Evolutionary conservation across 2,888 invertebrate species (phyloP), one percentile per base, ranked within the genome.

Genomic region (Idaea biselata): DNA sequence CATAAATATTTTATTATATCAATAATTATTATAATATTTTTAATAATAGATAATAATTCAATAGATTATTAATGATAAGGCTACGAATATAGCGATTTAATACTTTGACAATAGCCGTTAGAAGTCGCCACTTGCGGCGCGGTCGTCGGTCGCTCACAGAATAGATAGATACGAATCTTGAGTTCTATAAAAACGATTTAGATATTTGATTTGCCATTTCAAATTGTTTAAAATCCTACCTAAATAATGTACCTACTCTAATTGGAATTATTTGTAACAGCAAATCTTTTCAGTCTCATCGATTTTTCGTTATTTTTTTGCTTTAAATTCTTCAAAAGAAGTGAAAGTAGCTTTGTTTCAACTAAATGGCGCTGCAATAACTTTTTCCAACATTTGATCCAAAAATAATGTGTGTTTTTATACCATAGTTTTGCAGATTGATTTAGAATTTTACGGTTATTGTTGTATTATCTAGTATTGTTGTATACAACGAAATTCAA

Each of bases 1-100:
- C 88, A 90, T 91, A 90, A 89, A 90, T 90, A 88, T 86, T 73
- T 73, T 86, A 88, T 87, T 79, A 84, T 89, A 84, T 88, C 81
- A 89, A 87, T 90, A 86, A 84, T 87, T 81, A 83, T 84, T 76
- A 78, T 83, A 79, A 79, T 86, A 82, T 80, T 83, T 75, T 74
- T 76, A 77, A 82, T 86, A 86, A 83, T 83, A 74, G 74, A 74
- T 80, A 78, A 77, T 82, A 76, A 77, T 77, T 80, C 73, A 81
- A 85, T 82, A 87, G 86, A 84, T 84, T 83, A 87, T 66, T 80
- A 84, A 86, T 79, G 84, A 83, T 90, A 90, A 89, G 88, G 88
- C 89, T 91, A 91, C 88, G 83, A 75, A 80, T 84, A 83, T 83
- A 88, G 82, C 82, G 68, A 84, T 84, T 79, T 76, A 69, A 79